phyloP scores from a whole-genome alignment of 2,797 vertebrate genomes.

The Macrochelys suwanniensis region DNA sequence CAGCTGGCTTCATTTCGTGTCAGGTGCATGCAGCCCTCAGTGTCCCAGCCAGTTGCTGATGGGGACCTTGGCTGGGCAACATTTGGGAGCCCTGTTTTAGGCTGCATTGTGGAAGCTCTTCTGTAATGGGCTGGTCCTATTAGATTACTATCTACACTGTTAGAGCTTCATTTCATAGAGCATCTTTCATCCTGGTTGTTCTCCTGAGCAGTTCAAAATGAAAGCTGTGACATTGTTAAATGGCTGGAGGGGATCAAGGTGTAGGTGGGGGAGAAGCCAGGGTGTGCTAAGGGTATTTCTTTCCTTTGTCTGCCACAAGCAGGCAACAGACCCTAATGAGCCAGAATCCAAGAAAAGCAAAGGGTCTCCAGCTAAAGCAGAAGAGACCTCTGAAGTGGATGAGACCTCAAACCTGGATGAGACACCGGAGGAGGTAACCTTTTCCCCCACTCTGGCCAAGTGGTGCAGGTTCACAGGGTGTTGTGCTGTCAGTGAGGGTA shows the following conservation, averaged over 20 bases:
- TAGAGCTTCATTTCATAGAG: neutral
- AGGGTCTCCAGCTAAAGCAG: constrained; percentile 69
- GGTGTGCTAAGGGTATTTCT: neutral
- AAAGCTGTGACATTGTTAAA: neutral
- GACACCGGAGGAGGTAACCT: constrained; percentile 82
- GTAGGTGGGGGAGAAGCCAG: neutral
- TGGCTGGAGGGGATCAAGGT: neutral
- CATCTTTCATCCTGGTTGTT: neutral
- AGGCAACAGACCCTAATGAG: constrained; percentile 88
- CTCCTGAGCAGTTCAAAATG: neutral
- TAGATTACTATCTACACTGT: neutral
- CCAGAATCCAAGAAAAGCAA: constrained; percentile 90
- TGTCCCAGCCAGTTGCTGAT: neutral
- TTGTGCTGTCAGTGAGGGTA: constrained; percentile 38
- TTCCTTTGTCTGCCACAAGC: constrained; percentile 28
- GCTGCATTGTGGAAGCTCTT: neutral
- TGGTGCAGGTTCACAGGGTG: neutral
- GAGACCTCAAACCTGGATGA: constrained; percentile 76
- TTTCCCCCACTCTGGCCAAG: neutral
- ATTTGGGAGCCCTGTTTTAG: neutral
- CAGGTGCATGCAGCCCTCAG: neutral
- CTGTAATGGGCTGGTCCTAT: neutral
- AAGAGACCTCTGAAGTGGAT: constrained; percentile 70
- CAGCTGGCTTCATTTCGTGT: neutral
- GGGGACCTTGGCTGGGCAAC: neutral